phyloP scores from a whole-genome alignment of 2,888 invertebrate genomes.

The Orthosia cruda region DNA sequence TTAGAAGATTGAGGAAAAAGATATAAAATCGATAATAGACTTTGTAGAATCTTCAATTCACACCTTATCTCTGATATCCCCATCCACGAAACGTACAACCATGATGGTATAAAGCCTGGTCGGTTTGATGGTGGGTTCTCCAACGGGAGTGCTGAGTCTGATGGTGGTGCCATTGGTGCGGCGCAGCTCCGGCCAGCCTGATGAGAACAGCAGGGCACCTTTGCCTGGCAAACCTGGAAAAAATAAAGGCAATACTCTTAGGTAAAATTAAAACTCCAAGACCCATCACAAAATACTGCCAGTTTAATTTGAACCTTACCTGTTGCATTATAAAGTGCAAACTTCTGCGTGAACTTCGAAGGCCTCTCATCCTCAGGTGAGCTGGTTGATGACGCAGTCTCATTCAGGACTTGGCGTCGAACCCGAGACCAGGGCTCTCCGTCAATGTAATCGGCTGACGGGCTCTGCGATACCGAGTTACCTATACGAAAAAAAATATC shows the following conservation, averaged over 20 bases:
- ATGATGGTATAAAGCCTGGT: constrained; percentile 87
- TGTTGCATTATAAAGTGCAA: constrained; percentile 90
- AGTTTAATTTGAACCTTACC: constrained; percentile 73
- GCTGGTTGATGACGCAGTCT: constrained; percentile 69
- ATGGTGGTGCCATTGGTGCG: constrained; percentile 81
- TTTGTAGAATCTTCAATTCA: not conserved
- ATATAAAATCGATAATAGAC: not conserved
- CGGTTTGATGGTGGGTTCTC: constrained; percentile 86
- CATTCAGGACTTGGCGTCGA: constrained; percentile 79
- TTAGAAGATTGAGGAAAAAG: not conserved
- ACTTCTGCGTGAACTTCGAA: constrained; percentile 80
- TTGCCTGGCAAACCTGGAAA: constrained; percentile 84
- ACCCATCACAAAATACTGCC: not conserved
- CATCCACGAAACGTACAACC: constrained; percentile 86
- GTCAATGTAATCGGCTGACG: constrained; percentile 78
- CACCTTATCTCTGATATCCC: constrained; percentile 85
- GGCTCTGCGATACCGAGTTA: constrained; percentile 86
- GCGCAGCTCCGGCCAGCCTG: constrained; percentile 89
- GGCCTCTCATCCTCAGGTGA: constrained; percentile 80
- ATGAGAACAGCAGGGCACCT: constrained; percentile 90
- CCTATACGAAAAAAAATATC: constrained; percentile 74
- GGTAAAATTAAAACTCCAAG: not conserved
- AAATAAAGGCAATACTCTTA: not conserved
- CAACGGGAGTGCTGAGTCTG: constrained; percentile 82
- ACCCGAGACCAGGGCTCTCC: constrained; percentile 79